Evolutionary conservation across 2,888 invertebrate genomes (phyloP).

Genomic region (Ectemnius cavifrons): DNA sequence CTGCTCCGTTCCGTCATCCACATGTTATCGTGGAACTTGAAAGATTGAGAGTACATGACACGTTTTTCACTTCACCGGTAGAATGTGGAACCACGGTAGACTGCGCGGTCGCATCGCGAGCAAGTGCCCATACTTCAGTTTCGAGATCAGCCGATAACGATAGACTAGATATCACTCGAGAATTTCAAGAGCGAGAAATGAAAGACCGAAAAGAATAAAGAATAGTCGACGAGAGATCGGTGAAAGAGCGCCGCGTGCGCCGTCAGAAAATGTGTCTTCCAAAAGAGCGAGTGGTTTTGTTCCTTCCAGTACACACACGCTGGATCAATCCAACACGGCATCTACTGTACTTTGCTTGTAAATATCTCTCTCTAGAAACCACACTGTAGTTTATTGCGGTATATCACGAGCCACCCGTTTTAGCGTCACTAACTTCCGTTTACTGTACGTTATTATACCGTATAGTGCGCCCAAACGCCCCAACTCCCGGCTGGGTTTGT

Average conservation of each 20-base stretch:
- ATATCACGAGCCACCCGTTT: constrained; percentile 60
- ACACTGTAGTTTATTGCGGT: constrained; percentile 69
- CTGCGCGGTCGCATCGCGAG: not conserved
- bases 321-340: constrained; percentile 30
- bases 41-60: constrained; percentile 21
- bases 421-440: constrained; percentile 69
- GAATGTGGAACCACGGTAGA: constrained; percentile 38
- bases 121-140: constrained; percentile 3
- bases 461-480: constrained; percentile 69
- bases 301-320: constrained; percentile 48
- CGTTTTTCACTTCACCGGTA: not conserved
- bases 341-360: constrained; percentile 74
- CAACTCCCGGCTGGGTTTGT: constrained; percentile 75
- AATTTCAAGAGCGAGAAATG: not conserved
- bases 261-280: constrained; percentile 92
- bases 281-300: constrained; percentile 72
- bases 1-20: constrained; percentile 73
- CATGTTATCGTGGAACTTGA: constrained; percentile 71
- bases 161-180: no score
- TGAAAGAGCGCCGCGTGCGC: constrained; percentile 27
- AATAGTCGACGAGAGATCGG: constrained; percentile 22
- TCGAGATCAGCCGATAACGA: no score
- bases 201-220: not conserved
- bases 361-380: constrained; percentile 67
- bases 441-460: constrained; percentile 61